Evolutionary conservation across 2,113 vertebrate species (phyloP).

Genomic region (Corythaixoides concolor): DNA sequence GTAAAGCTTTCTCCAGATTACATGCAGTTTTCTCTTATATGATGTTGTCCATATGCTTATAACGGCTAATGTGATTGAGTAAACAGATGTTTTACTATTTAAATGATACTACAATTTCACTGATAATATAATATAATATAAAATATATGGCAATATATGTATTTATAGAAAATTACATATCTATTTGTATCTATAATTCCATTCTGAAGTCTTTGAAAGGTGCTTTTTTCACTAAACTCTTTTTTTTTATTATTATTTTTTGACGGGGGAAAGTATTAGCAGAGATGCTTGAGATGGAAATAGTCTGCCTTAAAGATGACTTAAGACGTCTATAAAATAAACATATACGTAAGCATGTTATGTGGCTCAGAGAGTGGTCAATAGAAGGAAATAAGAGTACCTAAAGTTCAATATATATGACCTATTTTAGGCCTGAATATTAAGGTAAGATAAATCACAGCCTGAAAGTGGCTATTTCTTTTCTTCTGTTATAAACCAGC

Average conservation of each 20-base stretch:
- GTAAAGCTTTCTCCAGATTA: background rate
- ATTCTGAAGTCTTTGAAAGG: background rate
- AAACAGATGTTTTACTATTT: background rate
- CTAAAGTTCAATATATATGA: background rate
- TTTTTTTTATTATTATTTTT: background rate
- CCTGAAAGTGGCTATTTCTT: background rate
- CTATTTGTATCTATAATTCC: background rate
- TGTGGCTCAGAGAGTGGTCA: background rate
- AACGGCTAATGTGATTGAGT: background rate
- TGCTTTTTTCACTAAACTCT: background rate
- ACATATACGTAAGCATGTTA: background rate
- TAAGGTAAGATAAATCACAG: background rate
- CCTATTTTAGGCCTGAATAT: background rate
- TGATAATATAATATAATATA: background rate
- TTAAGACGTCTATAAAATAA: background rate
- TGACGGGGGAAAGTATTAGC: background rate
- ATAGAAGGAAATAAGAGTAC: background rate
- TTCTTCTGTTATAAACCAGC: background rate
- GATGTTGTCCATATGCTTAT: background rate
- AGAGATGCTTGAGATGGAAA: fast-evolving
- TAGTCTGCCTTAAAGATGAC: background rate
- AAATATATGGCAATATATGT: background rate
- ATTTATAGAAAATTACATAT: background rate
- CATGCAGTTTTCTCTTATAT: background rate
- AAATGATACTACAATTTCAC: background rate